Conservation (phyloP, 2,113 vertebrate genomes). For the Phaetusa simplex region DNA sequence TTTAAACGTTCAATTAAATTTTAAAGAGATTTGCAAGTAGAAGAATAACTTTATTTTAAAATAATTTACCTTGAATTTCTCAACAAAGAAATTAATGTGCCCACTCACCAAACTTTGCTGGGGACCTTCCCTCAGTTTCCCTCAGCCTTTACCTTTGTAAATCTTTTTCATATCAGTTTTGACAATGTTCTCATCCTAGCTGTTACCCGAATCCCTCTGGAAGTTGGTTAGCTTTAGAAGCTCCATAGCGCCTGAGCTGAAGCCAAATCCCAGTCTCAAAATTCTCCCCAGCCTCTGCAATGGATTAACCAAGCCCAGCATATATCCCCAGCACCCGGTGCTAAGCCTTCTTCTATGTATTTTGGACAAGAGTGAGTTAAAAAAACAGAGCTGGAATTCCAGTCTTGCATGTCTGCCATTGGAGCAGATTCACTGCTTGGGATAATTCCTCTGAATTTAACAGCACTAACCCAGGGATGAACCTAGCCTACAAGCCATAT, state of each 20-base stretch:
- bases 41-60: not conserved
- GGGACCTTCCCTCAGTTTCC: not conserved
- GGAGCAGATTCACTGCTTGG: constrained; percentile 12
- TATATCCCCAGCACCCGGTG: not conserved
- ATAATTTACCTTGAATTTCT: not conserved
- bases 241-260: not conserved
- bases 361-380: not conserved
- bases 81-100: not conserved
- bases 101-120: not conserved
- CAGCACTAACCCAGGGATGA: constrained; percentile 51
- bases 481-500: constrained; percentile 1
- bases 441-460: constrained; percentile 32
- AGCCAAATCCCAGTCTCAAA: not conserved
- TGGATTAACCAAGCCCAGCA: not conserved
- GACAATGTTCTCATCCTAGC: not conserved
- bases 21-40: not conserved
- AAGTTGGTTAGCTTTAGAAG: not conserved
- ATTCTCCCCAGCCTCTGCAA: not conserved
- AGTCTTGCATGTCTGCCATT: not conserved
- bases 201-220: not conserved
- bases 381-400: not conserved
- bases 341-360: not conserved
- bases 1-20: not conserved
- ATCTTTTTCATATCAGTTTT: not conserved
- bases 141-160: not conserved